Conservation (phyloP, 2,113 vertebrate genomes). For the Merops nubicus region DNA sequence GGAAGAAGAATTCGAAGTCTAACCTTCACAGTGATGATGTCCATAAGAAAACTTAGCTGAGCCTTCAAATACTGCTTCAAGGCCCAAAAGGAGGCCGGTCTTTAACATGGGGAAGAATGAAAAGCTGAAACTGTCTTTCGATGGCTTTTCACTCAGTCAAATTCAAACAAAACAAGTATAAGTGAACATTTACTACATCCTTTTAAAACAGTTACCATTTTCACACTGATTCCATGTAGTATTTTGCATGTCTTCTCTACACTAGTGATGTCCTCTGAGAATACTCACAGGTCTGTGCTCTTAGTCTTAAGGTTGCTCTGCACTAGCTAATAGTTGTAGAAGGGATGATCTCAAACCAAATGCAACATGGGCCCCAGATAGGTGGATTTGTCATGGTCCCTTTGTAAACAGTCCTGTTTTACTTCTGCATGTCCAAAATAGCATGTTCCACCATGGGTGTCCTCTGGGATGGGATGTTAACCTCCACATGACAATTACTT, state of each 20-base stretch:
- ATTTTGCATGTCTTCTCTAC: not conserved
- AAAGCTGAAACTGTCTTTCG: not conserved
- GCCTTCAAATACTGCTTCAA: not conserved
- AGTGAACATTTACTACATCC: not conserved
- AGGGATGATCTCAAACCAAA: not conserved
- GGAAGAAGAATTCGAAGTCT: not conserved
- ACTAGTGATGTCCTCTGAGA: not conserved
- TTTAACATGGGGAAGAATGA: not conserved
- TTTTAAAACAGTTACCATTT: not conserved
- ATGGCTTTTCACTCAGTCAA: not conserved
- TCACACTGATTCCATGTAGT: not conserved
- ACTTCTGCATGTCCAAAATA: accelerated
- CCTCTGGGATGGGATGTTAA: not conserved
- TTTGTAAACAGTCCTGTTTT: not conserved
- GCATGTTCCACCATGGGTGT: not conserved
- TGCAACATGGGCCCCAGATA: not conserved
- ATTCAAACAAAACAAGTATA: not conserved
- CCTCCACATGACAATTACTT: not conserved
- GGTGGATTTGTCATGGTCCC: too few relatives aligned
- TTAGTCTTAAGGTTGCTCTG: not conserved
- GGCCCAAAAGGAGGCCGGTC: not conserved
- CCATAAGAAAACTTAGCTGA: accelerated
- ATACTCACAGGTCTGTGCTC: not conserved
- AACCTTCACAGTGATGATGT: not conserved
- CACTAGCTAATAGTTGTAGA: too few relatives aligned